Percentiles rank a stretch among this genome's conserved stretches.
phyloP scores from a whole-genome alignment of 2,888 invertebrate genomes.

The Leuctra nigra region DNA sequence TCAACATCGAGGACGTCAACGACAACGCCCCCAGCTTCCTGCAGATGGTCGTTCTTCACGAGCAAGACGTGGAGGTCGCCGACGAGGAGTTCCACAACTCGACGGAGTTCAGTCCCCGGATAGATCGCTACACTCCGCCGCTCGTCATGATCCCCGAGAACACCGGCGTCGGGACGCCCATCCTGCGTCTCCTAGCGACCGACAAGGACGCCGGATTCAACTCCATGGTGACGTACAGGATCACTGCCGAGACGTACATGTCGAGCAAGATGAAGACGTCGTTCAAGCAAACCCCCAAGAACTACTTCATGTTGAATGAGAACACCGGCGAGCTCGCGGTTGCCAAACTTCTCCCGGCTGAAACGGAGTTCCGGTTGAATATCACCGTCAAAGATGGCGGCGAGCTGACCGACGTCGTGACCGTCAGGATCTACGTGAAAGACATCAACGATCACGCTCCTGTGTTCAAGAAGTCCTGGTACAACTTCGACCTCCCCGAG shows the following conservation, averaged over 20 bases:
- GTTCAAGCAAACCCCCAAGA: conserved; percentile 44
- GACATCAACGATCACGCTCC: conserved; percentile 83
- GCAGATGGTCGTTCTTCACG: conserved; percentile 61
- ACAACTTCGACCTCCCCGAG: conserved; percentile 75
- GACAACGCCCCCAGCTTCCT: conserved; percentile 70
- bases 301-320: conserved; percentile 70
- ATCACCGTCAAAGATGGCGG: conserved; percentile 71
- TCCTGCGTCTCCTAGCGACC: conserved; percentile 61
- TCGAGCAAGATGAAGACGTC: conserved; percentile 44
- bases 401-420: conserved; percentile 61
- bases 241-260: conserved; percentile 59
- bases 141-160: conserved; percentile 66
- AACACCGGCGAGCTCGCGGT: conserved; percentile 68
- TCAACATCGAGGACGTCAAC: conserved; percentile 70
- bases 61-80: conserved; percentile 56
- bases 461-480: conserved; percentile 73
- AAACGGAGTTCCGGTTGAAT: conserved; percentile 67
- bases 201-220: conserved; percentile 68
- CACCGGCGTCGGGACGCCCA: conserved; percentile 58
- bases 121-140: conserved; percentile 42
- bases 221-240: conserved; percentile 63
- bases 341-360: conserved; percentile 62
- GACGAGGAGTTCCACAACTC: conserved; percentile 4
- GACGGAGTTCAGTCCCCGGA: background rate
- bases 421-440: conserved; percentile 62